A percentile compares a stretch with the other conserved stretches of the same genome.
Conservation (phyloP, 2,797 vertebrate species). For the Hippopotamyrus pictus region DNA sequence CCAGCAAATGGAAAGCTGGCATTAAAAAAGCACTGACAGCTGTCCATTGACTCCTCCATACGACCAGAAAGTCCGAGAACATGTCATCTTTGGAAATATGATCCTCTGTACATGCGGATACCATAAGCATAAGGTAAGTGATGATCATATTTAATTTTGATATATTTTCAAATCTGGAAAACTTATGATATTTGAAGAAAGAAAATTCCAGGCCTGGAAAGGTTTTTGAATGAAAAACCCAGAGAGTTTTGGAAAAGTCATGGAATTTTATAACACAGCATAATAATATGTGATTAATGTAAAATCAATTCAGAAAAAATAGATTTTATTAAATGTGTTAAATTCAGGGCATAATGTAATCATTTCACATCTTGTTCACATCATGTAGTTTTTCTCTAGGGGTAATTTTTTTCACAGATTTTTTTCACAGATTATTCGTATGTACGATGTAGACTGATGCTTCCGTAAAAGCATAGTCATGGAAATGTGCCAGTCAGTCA, state of each 20-base stretch:
- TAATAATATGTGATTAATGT: not conserved
- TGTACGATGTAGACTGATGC: not conserved
- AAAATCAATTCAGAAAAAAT: conserved; percentile 6
- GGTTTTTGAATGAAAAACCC: too few relatives aligned
- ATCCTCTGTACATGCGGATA: too few relatives aligned
- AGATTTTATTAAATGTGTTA: not conserved
- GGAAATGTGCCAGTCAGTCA: not conserved
- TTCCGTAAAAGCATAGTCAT: not conserved
- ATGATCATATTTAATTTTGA: conserved; percentile 4
- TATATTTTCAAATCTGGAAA: not conserved
- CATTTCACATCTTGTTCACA: not conserved
- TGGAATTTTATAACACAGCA: not conserved
- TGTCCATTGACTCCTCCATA: too few relatives aligned
- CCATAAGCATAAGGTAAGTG: not conserved
- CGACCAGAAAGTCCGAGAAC: too few relatives aligned
- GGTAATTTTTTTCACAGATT: not conserved
- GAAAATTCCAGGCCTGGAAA: not conserved
- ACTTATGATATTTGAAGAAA: not conserved
- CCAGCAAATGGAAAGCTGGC: too few relatives aligned
- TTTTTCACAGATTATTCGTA: not conserved
- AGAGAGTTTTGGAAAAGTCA: not conserved
- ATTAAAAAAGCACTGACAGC: too few relatives aligned
- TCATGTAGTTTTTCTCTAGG: not conserved
- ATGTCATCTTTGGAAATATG: too few relatives aligned
- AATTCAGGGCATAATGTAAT: not conserved